Base-by-base conservation (phyloP, 1,140 invertebrate genomes). In the Teleogryllus occipitalis region DNA sequence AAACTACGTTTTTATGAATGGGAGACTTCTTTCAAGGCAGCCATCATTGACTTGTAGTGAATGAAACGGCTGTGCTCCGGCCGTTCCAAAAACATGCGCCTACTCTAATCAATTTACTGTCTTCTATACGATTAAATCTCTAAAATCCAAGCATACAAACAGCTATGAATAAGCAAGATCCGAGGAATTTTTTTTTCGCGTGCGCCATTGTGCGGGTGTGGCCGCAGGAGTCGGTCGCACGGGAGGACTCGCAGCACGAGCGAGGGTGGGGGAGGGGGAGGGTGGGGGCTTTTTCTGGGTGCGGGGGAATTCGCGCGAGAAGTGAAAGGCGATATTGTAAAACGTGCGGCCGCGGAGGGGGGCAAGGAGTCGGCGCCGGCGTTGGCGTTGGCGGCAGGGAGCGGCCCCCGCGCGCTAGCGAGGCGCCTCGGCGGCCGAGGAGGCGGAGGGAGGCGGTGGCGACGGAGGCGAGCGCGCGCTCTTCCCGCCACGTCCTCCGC, bases 1-100 rank as follows among this genome's bases (percentile, higher is more conserved):
- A 76, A 76, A 80, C 74, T 80, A 80, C 79, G 79, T 80, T 80
- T 80, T 80, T 80, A 80, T 80, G 79, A 80, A 80, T 80, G 79
- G 79, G 74, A 54, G 75, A 76, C 18, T 46, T 65, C 47, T 73
- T 73, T 74, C 48, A 46, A 46, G 78, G 78, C 78, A 78, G 78
- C 78, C 78, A 78, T 78, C 78, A 78, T 74, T 78, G 73, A 78
- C 78, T 78, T 78, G 73, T 73, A 47, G 47, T 78, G 78, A 78
- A 78, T 78, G 78, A 78, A 78, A 78, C 48, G 65, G 47, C 78
- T 65, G 18, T 47, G 46, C 48, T 73, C 47, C 54, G 54, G n/a
- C 65, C 78, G 49, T 78, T 65, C 78, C 46, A 74, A 8, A 78
- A 78, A 78, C 78, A 74, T 78, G 8, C 54, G 54, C 10, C 54